Conservation (phyloP, 2,888 invertebrate genomes). For the Protula sp. region DNA sequence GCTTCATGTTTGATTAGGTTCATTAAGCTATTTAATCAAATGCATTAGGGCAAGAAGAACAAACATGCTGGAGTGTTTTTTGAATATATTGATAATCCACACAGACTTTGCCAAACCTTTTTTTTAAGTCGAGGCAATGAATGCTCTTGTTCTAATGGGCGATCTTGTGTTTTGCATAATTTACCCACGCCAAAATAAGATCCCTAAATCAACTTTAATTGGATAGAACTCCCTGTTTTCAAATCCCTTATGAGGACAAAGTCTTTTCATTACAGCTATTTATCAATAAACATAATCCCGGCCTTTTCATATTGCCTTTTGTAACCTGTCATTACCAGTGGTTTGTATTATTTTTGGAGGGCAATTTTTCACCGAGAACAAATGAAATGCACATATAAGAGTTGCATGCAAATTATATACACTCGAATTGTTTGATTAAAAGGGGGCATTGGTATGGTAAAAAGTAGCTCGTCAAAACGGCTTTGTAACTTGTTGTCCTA, state of each 20-base stretch:
- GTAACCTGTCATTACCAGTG: not conserved
- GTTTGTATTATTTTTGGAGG: not conserved
- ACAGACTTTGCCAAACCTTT: not conserved
- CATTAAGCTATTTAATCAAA: not conserved
- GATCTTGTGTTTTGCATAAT: not conserved
- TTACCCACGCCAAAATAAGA: not conserved
- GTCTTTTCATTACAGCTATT: not conserved
- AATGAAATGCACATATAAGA: not conserved
- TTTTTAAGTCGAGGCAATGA: no score
- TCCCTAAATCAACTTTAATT: not conserved
- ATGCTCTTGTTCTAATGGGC: not conserved
- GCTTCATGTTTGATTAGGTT: not conserved
- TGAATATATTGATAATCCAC: not conserved
- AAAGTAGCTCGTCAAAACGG: not conserved
- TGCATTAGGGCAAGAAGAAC: constrained; percentile 1
- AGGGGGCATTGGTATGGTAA: not conserved
- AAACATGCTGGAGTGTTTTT: not conserved
- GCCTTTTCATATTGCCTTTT: not conserved
- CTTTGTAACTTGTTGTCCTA: not conserved
- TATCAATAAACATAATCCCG: not conserved
- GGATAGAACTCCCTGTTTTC: not conserved
- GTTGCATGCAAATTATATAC: constrained; percentile 1
- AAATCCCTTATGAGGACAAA: not conserved
- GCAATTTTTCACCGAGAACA: not conserved
- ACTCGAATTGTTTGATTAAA: not conserved